Base-by-base conservation (phyloP, 1,140 invertebrate species). In the Bombus ignitus region DNA sequence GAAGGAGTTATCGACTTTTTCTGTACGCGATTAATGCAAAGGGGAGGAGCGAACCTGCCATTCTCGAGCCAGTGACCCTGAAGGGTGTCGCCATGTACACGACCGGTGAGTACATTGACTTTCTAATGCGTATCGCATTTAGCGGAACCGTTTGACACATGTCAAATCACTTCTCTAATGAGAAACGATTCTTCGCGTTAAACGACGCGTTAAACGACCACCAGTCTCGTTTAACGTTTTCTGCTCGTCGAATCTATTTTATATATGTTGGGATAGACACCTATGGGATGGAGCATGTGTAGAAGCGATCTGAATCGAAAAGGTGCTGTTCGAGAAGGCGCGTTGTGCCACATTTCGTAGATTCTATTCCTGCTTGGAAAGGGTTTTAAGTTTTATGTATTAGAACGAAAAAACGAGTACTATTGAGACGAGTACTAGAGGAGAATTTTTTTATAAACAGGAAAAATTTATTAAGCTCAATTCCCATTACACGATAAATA, bases 21-120 rank as follows among this genome's bases (percentile, higher is more conserved):
- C 95, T 98, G 77, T 98, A 97, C 92, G 97, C 98, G 1, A 96
- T 97, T 82, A 98, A 98, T 94, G 96, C 97, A 73, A 98, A 98
- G 93, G 98, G 98, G 68, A 96, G 97, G 70, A 98, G 97, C 90
- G 97, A 98, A 83, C 96, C 97, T 39, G 96, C 97, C 57, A 96
- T 97, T 37, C 96, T 98, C 57, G 97, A 98, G 93, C 97, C 97
- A 28, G 97, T 98, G 81, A 98, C 97, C 18, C 96, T 98, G 80
- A 97, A 97, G 90, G 97, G 97, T 88, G 97, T 97, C 88, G 97
- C 97, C 39, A 98, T 95, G 92, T 94, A 95, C 87, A 94, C 92
- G 13, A 95, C 95, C 74, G 94, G 95, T 95, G 87, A 94, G 93
- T 93, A 66, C 53, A 83, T 86, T 79, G 76, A 80, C 84, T 78